A percentile compares a stretch with the other conserved stretches of the same genome.
Evolutionary conservation across 2,888 invertebrate species (phyloP).

Genomic region (Sinodicranocentrus sp.): DNA sequence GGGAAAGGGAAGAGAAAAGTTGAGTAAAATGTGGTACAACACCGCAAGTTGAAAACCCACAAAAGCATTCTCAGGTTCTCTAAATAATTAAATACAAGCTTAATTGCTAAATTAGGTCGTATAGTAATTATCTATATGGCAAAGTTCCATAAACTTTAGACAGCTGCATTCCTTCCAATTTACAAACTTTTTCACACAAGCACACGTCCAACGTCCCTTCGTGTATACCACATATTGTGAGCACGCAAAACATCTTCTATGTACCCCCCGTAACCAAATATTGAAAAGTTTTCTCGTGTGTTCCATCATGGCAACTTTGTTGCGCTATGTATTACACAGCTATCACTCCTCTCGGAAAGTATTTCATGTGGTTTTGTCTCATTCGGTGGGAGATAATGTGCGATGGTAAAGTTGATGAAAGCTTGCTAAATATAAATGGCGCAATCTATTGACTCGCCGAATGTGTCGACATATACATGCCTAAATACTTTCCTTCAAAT

Average conservation of each 20-base stretch:
- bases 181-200: conserved; percentile 32
- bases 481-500: too few relatives aligned
- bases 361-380: conserved; percentile 43
- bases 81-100: conserved; percentile 62
- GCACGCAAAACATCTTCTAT: too few relatives aligned
- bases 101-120: conserved; percentile 63
- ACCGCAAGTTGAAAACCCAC: conserved; percentile 48
- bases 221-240: too few relatives aligned
- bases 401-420: too few relatives aligned
- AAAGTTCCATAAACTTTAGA: conserved; percentile 51
- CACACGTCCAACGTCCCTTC: too few relatives aligned
- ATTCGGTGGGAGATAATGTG: too few relatives aligned
- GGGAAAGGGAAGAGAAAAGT: background rate
- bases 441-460: too few relatives aligned
- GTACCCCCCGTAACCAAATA: too few relatives aligned
- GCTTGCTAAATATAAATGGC: too few relatives aligned
- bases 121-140: conserved; percentile 61
- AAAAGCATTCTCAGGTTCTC: conserved; percentile 60
- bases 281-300: background rate
- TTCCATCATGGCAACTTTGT: background rate
- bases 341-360: conserved; percentile 13
- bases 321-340: background rate
- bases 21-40: conserved; percentile 29
- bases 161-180: conserved; percentile 45
- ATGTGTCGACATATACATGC: too few relatives aligned